These are phyloP conservation scores for Thomomys bottae DNA, from an alignment of 2,113 vertebrate genomes.

Conservation along the genomic window DNA sequence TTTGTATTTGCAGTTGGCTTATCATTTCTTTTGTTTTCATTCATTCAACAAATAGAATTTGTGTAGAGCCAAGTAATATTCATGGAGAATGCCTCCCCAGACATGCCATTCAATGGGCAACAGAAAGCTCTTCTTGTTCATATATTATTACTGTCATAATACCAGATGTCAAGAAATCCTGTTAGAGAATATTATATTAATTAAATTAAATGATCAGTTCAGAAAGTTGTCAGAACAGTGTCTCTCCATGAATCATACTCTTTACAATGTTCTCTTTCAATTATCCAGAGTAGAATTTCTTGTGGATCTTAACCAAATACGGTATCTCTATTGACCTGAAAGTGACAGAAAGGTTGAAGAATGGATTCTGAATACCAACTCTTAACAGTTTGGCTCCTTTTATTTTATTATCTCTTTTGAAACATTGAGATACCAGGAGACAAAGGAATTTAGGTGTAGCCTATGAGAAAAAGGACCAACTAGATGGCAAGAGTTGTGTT, in stretches of 20 bases:
- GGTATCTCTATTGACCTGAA: not conserved
- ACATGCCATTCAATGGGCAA: not conserved
- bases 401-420: not conserved
- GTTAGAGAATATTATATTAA: conserved; percentile 15
- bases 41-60: not conserved
- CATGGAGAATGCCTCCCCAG: not conserved
- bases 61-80: not conserved
- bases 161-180: not conserved
- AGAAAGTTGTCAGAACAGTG: not conserved
- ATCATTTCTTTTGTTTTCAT: conserved; percentile 38
- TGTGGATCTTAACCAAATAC: not conserved
- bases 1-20: conserved; percentile 17
- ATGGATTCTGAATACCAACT: not conserved
- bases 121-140: not conserved
- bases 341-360: not conserved
- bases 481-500: not conserved
- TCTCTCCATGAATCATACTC: not conserved
- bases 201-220: not conserved
- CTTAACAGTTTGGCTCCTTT: not conserved
- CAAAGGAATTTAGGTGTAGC: not conserved
- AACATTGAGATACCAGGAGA: not conserved
- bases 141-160: not conserved
- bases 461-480: not conserved
- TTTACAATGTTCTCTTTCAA: not conserved
- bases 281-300: not conserved